A percentile compares a stretch with the other conserved stretches of the same genome.
phyloP scores from a whole-genome alignment of 1,140 invertebrate genomes.

The Drosophila ambigua region DNA sequence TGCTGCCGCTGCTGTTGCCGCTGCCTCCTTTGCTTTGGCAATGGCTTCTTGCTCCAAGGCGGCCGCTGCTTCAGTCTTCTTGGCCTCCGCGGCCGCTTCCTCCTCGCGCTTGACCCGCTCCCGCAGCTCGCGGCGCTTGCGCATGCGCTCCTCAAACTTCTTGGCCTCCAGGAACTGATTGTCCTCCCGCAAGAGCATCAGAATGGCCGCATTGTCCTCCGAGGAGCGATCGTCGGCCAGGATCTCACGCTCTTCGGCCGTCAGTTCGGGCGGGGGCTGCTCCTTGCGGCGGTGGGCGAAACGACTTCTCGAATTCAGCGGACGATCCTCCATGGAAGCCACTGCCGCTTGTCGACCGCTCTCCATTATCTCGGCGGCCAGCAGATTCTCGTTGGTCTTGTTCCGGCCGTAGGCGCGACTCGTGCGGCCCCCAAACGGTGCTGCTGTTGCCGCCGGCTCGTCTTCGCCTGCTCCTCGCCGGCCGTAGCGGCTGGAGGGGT shows the following conservation, averaged over 20 bases:
- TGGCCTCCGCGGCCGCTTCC: conserved; percentile 84
- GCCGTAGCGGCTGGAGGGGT: conserved; percentile 57
- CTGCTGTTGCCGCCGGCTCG: neutral
- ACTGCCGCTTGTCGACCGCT: conserved; percentile 7
- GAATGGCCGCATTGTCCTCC: conserved; percentile 79
- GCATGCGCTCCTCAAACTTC: conserved; percentile 88
- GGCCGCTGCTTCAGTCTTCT: conserved; percentile 57
- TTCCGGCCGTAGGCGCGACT: conserved; percentile 60
- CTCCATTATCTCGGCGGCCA: conserved; percentile 32
- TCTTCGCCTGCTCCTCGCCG: conserved; percentile 47
- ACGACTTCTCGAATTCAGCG: conserved; percentile 61
- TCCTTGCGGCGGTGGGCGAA: conserved; percentile 66
- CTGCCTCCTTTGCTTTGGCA: conserved; percentile 29
- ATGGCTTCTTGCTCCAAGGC: conserved; percentile 69
- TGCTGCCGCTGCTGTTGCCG: conserved; percentile 53
- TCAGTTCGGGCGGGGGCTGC: conserved; percentile 52
- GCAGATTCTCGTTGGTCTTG: conserved; percentile 57
- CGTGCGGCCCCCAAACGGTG: conserved; percentile 11
- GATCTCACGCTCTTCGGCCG: conserved; percentile 70
- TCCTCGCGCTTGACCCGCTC: conserved; percentile 90
- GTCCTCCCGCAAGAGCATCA: conserved; percentile 79
- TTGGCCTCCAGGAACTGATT: conserved; percentile 84
- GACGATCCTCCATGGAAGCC: conserved; percentile 25
- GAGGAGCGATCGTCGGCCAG: conserved; percentile 77
- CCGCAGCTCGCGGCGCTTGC: conserved; percentile 91